Percentiles rank a stretch among this genome's conserved stretches.
phyloP scores from a whole-genome alignment of 2,797 vertebrate genomes.

The Cuniculus paca region DNA sequence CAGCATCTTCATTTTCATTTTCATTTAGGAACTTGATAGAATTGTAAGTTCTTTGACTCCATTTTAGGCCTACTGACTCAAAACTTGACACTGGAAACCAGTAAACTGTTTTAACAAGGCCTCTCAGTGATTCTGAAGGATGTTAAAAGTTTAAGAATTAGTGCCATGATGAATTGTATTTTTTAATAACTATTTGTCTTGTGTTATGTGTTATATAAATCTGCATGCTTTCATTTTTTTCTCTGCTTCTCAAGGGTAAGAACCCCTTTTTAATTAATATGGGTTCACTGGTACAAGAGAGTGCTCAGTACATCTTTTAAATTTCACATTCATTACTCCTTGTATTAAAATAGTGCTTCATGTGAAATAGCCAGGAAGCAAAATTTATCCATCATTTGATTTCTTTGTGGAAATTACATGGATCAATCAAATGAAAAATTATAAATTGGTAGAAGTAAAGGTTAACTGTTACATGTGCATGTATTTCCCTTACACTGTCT shows the following conservation, averaged over 20 bases:
- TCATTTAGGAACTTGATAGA: not conserved
- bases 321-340: conserved; percentile 37
- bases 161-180: not conserved
- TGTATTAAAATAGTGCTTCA: not conserved
- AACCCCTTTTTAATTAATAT: not conserved
- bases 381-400: not conserved
- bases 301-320: not conserved
- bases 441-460: not conserved
- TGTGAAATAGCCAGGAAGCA: conserved; percentile 36
- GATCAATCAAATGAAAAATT: not conserved
- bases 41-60: not conserved
- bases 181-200: conserved; percentile 12
- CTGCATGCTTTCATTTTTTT: not conserved
- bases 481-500: not conserved
- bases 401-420: conserved; percentile 36
- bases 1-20: not conserved
- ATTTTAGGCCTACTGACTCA: not conserved
- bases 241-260: not conserved
- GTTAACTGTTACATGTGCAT: not conserved
- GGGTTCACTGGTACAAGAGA: not conserved
- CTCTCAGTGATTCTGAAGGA: not conserved
- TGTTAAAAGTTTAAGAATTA: not conserved
- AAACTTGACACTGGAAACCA: not conserved
- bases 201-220: not conserved
- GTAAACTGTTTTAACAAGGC: not conserved